Percentiles rank a stretch among this genome's conserved stretches.
Conservation (phyloP, 2,888 invertebrate species). For the Scaptomyza flava region DNA sequence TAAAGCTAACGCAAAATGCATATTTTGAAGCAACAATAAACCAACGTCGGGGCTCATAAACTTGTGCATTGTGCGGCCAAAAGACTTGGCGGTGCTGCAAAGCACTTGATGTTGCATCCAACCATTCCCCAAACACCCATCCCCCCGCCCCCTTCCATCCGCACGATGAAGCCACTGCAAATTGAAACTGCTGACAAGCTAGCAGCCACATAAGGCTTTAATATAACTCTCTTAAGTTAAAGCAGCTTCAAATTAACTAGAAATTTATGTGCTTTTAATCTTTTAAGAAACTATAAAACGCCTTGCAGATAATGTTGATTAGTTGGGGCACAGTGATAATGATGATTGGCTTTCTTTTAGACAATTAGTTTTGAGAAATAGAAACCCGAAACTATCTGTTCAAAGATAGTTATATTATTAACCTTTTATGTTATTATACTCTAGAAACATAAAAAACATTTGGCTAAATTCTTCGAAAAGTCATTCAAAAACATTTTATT, state of each 20-base stretch:
- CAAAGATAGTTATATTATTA: no score
- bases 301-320: neutral
- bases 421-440: no score
- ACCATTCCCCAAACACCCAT: neutral
- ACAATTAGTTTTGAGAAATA: no score
- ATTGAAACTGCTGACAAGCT: slow-evolving; percentile 5
- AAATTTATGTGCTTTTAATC: neutral
- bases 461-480: no score
- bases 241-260: neutral
- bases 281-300: neutral
- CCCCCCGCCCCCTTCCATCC: no score
- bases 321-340: neutral
- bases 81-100: slow-evolving; percentile 12
- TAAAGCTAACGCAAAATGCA: slow-evolving; percentile 44
- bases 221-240: neutral
- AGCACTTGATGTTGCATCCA: slow-evolving; percentile 17
- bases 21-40: slow-evolving; percentile 38
- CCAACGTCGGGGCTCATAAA: slow-evolving; percentile 31
- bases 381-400: no score
- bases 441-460: no score
- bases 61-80: slow-evolving; percentile 34
- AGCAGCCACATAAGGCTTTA: slow-evolving; percentile 15
- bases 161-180: slow-evolving; percentile 6
- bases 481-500: no score
- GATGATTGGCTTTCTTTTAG: neutral